These are phyloP conservation scores for Drosophila ficusphila DNA, from an alignment of 1,140 invertebrate species.

Conservation along the genomic window DNA sequence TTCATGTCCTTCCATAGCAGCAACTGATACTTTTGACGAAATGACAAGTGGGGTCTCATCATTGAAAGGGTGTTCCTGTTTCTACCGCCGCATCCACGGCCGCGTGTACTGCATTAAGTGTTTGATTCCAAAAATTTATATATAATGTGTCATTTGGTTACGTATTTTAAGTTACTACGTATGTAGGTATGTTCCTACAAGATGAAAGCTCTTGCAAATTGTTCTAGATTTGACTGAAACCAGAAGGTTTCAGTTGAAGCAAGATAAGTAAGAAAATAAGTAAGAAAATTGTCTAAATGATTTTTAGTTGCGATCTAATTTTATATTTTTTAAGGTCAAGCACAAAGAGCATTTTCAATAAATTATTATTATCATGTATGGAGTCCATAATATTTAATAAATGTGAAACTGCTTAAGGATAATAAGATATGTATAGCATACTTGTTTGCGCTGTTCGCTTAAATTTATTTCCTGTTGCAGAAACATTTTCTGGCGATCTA, in stretches of 20 bases:
- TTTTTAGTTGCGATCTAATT: too few relatives aligned
- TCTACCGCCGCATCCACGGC: background rate
- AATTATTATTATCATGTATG: too few relatives aligned
- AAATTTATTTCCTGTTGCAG: background rate
- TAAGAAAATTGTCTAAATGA: too few relatives aligned
- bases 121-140: background rate
- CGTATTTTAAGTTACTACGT: background rate
- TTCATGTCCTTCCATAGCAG: conserved; percentile 8
- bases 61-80: background rate
- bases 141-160: background rate
- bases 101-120: conserved; percentile 8
- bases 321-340: too few relatives aligned
- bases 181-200: background rate
- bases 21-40: background rate
- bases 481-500: conserved; percentile 44
- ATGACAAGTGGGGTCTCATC: background rate
- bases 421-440: conserved; percentile 9
- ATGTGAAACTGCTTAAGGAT: too few relatives aligned
- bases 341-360: too few relatives aligned
- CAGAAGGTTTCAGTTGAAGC: too few relatives aligned
- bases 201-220: background rate
- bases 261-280: too few relatives aligned
- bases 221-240: too few relatives aligned
- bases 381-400: too few relatives aligned
- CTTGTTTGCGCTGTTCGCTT: background rate